Base-by-base conservation (phyloP, 2,113 vertebrate genomes). In the Grus americana region DNA sequence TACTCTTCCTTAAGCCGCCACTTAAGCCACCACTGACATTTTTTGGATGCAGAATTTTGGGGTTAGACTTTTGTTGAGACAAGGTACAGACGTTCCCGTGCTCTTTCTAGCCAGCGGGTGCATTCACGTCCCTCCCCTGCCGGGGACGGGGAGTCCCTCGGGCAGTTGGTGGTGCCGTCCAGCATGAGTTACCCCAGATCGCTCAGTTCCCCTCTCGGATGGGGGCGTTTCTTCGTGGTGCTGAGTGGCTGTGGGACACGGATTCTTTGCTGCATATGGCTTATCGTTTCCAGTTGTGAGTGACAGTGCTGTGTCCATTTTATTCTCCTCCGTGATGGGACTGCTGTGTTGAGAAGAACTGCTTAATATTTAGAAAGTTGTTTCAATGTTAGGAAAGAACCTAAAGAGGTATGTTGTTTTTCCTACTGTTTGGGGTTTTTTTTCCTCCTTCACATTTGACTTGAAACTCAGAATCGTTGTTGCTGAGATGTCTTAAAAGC, bases 141-240 rank as follows among this genome's bases (percentile, higher is more conserved):
- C 29, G 24, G 24, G 46, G 23, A 24, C 52, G 10, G 11, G 61
- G 52, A 15, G 11, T 59, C 27, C 19, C 19, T 40, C 0, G 16
- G 9, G 23, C 2, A 4, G 14, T 23, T 58, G 36, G 9, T 61
- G 13, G 32, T 62, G 68, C 54, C 29, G 58, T 4, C 24, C 46
- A 0, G 1, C 4, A 14, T 46, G 54, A 74, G 21, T 24, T 42
- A 36, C 18, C 9, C 23, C 2, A 1, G 55, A 26, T 27, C 7
- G 9, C 42, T 67, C 17, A 2, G 6, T 30, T 82, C 32, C 82
- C 22, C 38, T 30, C 26, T 59, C 19, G 3, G 5, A 1, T 22
- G 18, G 15, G 8, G 9, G 3, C 18, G 1, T 70, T 68, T 50
- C 14, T 32, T 20, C 20, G 17, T 44, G 34, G 11, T 67, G 46